Base-by-base conservation (phyloP, 2,797 vertebrate species). In the Capromys pilorides region DNA sequence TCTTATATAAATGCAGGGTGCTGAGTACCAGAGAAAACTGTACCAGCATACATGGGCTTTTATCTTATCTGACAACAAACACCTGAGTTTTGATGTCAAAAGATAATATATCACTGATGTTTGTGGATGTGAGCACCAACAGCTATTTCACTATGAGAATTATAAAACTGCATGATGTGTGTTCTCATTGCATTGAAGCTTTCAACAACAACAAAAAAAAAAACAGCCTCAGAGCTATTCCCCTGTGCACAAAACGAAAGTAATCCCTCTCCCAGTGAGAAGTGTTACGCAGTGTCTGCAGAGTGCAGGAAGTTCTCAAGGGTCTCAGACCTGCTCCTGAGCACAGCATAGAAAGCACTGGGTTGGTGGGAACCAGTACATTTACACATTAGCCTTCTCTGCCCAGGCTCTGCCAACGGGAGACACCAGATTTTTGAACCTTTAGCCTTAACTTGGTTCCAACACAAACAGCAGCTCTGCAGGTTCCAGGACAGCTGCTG, bases 1-100 rank as follows among this genome's bases (percentile, higher is more conserved):
- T 77, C 45, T 88, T 10, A 3, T 2, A 54, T 84, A 87, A 87
- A 82, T 59, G 61, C 54, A 77, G 94, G 95, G 88, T 84, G 24
- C n/a, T 11, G 18, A 84, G 81, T 4, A 2, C 59, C 33, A 39
- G 39, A 51, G 93, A 59, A 94, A 96, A 88, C 67, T 3, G 6
- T 54, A 94, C 66, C 66, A 81, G 41, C 51, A 77, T 91, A 89
- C 19, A 59, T 13, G 41, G 31, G n/a, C 78, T 86, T 88, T 86
- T 0, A 21, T 39, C 69, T 79, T 28, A 86, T 64, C 86, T 71
- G 79, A 85, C 59, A 94, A 36, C 61, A 86, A 90, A 91, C 49
- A 21, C 33, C 39, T 49, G 5, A 22, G 10, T 11, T 31, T 59
- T 36, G 57, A 71, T 80, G 22, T 79, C 78, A 59, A 61, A 87